These are phyloP conservation scores for Tautogolabrus adspersus DNA, from an alignment of 2,113 vertebrate species.

Conservation along the genomic window DNA sequence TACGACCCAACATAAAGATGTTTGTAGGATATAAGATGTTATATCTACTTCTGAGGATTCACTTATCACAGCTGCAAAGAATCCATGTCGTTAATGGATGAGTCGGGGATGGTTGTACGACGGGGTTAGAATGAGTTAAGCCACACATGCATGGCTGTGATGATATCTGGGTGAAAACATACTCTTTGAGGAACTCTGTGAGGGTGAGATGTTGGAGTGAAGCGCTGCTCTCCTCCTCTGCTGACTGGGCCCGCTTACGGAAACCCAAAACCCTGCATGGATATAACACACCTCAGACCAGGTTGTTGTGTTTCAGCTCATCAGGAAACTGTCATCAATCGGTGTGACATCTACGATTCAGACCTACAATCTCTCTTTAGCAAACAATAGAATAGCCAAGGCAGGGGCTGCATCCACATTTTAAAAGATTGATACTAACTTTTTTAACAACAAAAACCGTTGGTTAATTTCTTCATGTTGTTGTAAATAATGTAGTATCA, in stretches of 20 bases:
- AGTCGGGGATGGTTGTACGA: conserved; percentile 29
- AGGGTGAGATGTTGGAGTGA: conserved; percentile 84
- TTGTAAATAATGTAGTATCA: conserved; percentile 6
- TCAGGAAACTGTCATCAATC: conserved; percentile 7
- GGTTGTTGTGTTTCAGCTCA: conserved; percentile 27
- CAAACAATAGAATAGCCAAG: neutral
- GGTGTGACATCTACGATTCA: neutral
- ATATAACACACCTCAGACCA: conserved; percentile 80
- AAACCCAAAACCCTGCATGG: conserved; percentile 84
- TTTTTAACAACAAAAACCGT: conserved; percentile 16
- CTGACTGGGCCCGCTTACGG: conserved; percentile 85
- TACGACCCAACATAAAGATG: neutral
- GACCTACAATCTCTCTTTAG: conserved; percentile 3
- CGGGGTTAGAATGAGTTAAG: conserved; percentile 61
- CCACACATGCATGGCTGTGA: conserved; percentile 71
- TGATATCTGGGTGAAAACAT: conserved; percentile 72
- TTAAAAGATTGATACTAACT: conserved; percentile 23
- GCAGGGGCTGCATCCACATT: neutral
- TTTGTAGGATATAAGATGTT: conserved; percentile 9
- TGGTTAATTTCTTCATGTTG: conserved; percentile 15
- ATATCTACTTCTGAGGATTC: conserved; percentile 11
- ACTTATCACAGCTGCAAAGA: conserved; percentile 31
- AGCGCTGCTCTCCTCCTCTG: conserved; percentile 82
- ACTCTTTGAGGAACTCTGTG: conserved; percentile 87
- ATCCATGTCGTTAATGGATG: conserved; percentile 50